phyloP scores from a whole-genome alignment of 2,113 vertebrate species.

The Acrocephalus arundinaceus region DNA sequence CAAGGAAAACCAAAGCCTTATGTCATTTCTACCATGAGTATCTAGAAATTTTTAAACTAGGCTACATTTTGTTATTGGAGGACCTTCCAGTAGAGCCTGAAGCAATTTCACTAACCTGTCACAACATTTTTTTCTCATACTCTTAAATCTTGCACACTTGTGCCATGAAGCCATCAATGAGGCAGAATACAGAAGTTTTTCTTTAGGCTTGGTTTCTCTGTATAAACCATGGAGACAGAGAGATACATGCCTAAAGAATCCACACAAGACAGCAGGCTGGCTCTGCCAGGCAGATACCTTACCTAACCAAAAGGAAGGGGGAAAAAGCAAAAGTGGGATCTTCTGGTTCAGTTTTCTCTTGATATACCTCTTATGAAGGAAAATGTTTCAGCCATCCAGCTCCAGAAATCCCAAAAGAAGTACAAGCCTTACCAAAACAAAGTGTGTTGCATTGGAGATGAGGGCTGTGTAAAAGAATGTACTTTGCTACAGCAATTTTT shows the following conservation, averaged over 20 bases:
- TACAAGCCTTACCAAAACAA: not conserved
- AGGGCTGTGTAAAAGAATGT: not conserved
- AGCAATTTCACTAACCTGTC: not conserved
- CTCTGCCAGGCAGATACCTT: not conserved
- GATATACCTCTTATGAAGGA: not conserved
- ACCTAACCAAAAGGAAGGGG: not conserved
- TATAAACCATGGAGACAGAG: not conserved
- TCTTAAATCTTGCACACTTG: not conserved
- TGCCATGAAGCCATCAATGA: not conserved
- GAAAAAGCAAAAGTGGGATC: not conserved
- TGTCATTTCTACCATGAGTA: not conserved
- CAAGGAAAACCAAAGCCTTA: not conserved
- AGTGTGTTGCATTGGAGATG: not conserved
- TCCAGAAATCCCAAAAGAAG: not conserved
- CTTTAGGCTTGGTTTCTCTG: not conserved
- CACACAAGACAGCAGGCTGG: not conserved
- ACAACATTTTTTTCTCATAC: not conserved
- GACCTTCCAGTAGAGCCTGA: not conserved
- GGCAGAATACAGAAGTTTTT: not conserved
- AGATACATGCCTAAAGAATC: not conserved
- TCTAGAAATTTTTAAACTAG: not conserved
- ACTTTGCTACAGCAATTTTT: not conserved
- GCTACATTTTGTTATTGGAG: not conserved
- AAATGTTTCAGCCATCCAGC: not conserved
- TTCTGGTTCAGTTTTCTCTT: not conserved